phyloP scores from a whole-genome alignment of 2,113 vertebrate genomes.

The Gnathonemus longibarbis region DNA sequence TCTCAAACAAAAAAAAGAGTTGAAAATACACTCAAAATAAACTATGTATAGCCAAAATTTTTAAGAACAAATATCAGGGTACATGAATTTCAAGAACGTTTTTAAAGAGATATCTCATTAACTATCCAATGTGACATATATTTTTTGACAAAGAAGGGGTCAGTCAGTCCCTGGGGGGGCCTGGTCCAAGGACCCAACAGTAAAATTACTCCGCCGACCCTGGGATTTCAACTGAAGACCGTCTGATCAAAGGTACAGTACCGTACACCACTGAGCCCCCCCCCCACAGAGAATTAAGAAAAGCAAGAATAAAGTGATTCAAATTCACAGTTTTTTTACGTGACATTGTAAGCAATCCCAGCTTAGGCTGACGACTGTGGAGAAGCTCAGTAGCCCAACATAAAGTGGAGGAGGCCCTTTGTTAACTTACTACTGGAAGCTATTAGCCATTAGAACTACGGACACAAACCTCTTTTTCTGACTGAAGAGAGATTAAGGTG shows the following conservation, averaged over 20 bases:
- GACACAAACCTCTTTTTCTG: constrained; percentile 7
- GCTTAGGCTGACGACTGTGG: background rate
- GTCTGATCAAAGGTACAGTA: background rate
- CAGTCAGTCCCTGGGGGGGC: background rate
- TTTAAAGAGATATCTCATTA: background rate
- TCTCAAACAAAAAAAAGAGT: background rate
- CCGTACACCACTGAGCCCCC: background rate
- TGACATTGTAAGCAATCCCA: background rate
- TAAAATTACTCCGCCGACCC: background rate
- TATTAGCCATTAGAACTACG: constrained; percentile 15
- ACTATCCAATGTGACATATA: background rate
- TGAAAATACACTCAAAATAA: background rate
- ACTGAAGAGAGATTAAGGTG: constrained; percentile 46
- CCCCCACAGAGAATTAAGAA: background rate
- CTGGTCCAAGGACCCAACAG: background rate
- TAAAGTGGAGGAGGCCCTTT: constrained; percentile 10
- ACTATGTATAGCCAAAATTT: background rate
- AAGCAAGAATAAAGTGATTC: background rate
- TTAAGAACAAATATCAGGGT: background rate
- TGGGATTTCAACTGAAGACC: background rate
- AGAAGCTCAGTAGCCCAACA: background rate
- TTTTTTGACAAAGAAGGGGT: background rate
- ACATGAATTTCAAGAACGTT: background rate
- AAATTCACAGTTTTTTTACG: background rate
- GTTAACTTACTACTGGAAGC: constrained; percentile 36